Conservation (phyloP, 2,113 vertebrate genomes). For the Eretmochelys imbricata region DNA sequence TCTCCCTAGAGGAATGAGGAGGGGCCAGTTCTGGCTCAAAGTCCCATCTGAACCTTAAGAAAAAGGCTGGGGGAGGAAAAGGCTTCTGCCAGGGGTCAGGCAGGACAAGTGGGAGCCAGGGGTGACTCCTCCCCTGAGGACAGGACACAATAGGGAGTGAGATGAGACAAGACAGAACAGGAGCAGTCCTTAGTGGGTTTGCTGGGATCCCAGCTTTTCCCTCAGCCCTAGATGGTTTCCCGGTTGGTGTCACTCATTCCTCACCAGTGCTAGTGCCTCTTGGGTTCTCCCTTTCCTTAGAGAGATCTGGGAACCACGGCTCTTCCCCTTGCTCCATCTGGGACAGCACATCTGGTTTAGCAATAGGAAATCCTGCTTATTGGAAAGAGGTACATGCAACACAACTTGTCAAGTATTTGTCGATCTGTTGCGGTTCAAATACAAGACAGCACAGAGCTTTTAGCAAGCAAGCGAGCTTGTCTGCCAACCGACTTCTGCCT, state of each 20-base stretch:
- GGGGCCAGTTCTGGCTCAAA: background rate
- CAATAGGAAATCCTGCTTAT: background rate
- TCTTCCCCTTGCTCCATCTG: background rate
- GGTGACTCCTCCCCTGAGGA: too few species aligned
- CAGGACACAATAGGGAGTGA: too few species aligned
- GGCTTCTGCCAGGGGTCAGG: background rate
- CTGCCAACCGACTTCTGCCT: too few species aligned
- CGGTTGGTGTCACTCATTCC: background rate
- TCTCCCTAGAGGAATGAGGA: background rate
- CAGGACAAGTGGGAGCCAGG: too few species aligned
- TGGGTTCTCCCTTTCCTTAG: background rate
- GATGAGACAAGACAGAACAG: too few species aligned
- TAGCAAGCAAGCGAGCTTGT: too few species aligned
- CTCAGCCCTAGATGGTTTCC: background rate
- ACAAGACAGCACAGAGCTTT: too few species aligned
- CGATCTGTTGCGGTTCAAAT: too few species aligned
- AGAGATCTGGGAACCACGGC: background rate
- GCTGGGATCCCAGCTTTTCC: background rate
- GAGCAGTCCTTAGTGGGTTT: too few species aligned
- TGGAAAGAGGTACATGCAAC: background rate
- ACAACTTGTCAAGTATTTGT: background rate
- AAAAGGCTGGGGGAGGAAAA: background rate
- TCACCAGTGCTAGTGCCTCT: background rate
- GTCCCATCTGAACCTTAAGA: background rate
- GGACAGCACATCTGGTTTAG: background rate